Conservation (phyloP, 2,113 vertebrate genomes). For the Pao palembangensis region DNA sequence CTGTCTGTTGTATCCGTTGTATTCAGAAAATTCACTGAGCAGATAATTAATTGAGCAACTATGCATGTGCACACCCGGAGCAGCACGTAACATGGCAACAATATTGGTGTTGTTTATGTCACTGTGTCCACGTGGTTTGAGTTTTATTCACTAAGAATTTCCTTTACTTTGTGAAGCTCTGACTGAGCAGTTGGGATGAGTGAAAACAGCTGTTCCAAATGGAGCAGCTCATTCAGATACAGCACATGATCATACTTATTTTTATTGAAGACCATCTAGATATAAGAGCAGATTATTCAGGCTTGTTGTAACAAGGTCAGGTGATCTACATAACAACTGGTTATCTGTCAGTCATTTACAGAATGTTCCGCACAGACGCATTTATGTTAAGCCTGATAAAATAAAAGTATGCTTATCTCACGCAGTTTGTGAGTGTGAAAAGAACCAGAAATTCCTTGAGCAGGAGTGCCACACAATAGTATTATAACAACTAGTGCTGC, state of each 20-base stretch:
- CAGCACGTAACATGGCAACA: slow-evolving; percentile 1
- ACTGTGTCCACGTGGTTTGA: not conserved
- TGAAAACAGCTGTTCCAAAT: too few species aligned
- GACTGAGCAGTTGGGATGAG: too few species aligned
- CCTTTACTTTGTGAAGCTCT: too few species aligned
- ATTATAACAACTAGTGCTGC: slow-evolving; percentile 5
- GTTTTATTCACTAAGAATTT: too few species aligned
- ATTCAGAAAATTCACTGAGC: slow-evolving; percentile 43
- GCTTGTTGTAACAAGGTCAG: not conserved
- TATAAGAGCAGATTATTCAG: too few species aligned
- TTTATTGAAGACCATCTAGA: too few species aligned
- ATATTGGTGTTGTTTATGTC: not conserved
- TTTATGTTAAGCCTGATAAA: not conserved
- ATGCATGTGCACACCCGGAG: slow-evolving; percentile 11
- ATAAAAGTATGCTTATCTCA: not conserved
- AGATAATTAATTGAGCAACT: slow-evolving; percentile 39
- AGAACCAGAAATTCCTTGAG: not conserved
- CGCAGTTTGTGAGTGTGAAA: not conserved
- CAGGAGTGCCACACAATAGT: slow-evolving; percentile 1
- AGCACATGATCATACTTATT: too few species aligned
- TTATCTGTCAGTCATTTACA: slow-evolving; percentile 12
- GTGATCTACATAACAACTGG: not conserved
- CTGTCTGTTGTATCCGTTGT: slow-evolving; percentile 11
- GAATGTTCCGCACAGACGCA: not conserved
- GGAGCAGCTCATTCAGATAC: too few species aligned